Evolutionary conservation across 1,140 invertebrate genomes (phyloP), one percentile per base, ranked within the genome.

Genomic region (Drosophila carrolli): DNA sequence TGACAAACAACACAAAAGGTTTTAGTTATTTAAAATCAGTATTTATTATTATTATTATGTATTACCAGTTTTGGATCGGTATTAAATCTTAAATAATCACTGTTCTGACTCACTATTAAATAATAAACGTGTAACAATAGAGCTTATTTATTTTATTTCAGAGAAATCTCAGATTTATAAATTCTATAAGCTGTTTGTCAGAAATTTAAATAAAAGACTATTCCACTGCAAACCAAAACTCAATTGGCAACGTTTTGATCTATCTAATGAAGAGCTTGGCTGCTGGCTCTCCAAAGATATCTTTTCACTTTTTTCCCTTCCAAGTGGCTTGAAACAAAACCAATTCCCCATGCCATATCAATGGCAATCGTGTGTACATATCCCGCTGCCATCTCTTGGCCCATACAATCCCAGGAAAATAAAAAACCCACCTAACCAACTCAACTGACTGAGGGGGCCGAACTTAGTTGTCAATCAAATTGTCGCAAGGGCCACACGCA

Each of bases 401-500:
- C 19, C 43, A 10, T 13, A 38, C 19, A 37, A 53, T 54, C 9
- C n/a, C 29, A 38, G 57, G 3, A 23, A 48, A 57, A 48, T 29
- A 47, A 60, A 53, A 74, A 50, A 27, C 19, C 16, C 19, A 11
- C 4, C 46, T 44, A 51, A 51, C 65, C 46, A n/a, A 68, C 48
- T 58, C 57, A 37, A 56, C 19, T 35, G 32, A 54, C 46, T 29
- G 43, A 40, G 51, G 51, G 35, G 43, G 37, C 9, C 46, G 78
- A 68, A 72, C 75, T 61, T 41, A 71, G 62, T 77, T 86, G 84
- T 86, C 83, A 86, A 88, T 86, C 83, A 86, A 88, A 80, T 83
- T 88, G 83, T 88, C 84, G 84, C 83, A 43, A 60, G 79, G 75
- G 79, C 66, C 66, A 46, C 71, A 89, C 79, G 84, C 67, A 88